Conservation (phyloP, 2,113 vertebrate genomes). For the Carassius gibelio region DNA sequence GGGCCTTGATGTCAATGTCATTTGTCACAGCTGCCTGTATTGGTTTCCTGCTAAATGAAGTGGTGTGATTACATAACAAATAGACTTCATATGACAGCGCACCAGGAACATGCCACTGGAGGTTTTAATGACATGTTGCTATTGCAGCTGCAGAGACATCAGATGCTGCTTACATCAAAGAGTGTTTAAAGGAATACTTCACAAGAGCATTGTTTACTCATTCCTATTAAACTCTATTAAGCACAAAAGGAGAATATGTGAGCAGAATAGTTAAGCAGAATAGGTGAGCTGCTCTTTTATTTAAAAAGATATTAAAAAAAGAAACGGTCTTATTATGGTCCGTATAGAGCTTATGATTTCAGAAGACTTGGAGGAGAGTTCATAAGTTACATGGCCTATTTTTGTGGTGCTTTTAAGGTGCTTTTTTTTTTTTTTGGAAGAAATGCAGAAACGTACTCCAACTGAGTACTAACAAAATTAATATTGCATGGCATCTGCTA, state of each 20-base stretch:
- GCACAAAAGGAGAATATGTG: not conserved
- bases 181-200: not conserved
- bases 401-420: not conserved
- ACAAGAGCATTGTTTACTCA: not conserved
- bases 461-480: constrained; percentile 36
- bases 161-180: not conserved
- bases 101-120: not conserved
- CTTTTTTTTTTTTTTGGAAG: not conserved
- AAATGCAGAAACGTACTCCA: constrained; percentile 31
- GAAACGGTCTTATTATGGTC: not conserved
- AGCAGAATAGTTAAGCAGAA: not conserved
- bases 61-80: constrained; percentile 28
- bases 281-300: not conserved
- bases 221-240: not conserved
- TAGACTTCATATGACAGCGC: constrained; percentile 10
- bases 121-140: not conserved
- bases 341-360: not conserved
- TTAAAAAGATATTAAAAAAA: too few species aligned
- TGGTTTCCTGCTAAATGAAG: constrained; percentile 30
- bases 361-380: not conserved
- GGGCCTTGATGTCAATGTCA: not conserved
- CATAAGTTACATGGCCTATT: not conserved
- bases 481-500: constrained; percentile 11
- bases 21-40: constrained; percentile 14
- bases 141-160: not conserved